phyloP scores from a whole-genome alignment of 2,797 vertebrate species.

The Mus minutoides region DNA sequence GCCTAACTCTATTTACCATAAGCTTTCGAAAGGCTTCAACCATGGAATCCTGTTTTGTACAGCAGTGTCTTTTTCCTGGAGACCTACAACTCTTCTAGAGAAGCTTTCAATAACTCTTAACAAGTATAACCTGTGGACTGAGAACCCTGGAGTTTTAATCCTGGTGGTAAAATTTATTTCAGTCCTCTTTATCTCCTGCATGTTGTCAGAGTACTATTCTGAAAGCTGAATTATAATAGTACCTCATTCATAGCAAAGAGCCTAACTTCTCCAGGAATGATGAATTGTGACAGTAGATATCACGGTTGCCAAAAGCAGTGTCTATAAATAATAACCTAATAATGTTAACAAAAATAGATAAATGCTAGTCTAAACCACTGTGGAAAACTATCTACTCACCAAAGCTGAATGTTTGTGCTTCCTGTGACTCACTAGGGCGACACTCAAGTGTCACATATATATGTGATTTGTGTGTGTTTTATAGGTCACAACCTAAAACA shows the following conservation, averaged over 20 bases:
- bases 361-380: background rate
- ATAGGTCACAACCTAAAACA: background rate
- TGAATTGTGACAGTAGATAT: background rate
- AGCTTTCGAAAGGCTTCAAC: background rate
- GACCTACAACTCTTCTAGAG: background rate
- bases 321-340: background rate
- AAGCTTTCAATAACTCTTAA: background rate
- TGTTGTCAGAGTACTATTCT: background rate
- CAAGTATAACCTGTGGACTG: background rate
- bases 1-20: background rate
- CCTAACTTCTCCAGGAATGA: background rate
- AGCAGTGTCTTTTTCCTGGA: background rate
- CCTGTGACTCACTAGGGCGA: background rate
- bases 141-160: background rate
- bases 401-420: background rate
- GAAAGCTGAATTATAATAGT: background rate
- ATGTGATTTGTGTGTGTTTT: background rate
- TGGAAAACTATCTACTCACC: background rate
- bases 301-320: background rate
- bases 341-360: background rate
- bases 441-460: background rate
- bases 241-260: background rate
- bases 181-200: background rate
- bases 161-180: accelerated
- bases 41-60: background rate